A percentile compares a stretch with the other conserved stretches of the same genome.
Conservation (phyloP, 2,797 vertebrate genomes). For the Chaetodon trifasciatus region DNA sequence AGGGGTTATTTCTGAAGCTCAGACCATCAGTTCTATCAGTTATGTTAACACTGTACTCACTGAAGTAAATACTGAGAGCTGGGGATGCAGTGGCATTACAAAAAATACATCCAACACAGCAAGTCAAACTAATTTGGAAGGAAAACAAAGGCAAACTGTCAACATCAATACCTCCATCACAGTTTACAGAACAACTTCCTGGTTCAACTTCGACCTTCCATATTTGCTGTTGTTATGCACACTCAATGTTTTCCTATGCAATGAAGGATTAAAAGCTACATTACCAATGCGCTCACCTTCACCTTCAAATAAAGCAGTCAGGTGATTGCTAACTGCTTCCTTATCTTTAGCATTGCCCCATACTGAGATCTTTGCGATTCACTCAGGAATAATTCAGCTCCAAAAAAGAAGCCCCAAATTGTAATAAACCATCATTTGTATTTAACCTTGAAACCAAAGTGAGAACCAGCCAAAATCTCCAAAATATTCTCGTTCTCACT, state of each 20-base stretch:
- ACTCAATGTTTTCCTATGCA: not conserved
- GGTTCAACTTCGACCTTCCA: not conserved
- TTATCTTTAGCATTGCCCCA: not conserved
- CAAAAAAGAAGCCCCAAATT: not conserved
- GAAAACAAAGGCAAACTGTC: not conserved
- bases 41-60: not conserved
- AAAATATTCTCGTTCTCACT: not conserved
- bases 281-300: not conserved
- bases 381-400: not conserved
- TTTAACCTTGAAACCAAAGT: not conserved
- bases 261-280: not conserved
- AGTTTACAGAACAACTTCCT: not conserved
- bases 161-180: not conserved
- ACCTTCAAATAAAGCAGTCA: not conserved
- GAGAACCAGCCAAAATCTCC: not conserved
- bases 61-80: not conserved
- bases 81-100: not conserved
- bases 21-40: not conserved
- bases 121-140: not conserved
- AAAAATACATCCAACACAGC: not conserved
- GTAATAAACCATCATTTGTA: not conserved
- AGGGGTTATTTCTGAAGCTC: not conserved
- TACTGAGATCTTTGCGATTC: not conserved
- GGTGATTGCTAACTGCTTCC: not conserved
- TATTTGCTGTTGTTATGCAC: slow-evolving; percentile 4